phyloP scores from a whole-genome alignment of 2,888 invertebrate species.

The Venustoraphidia nigricollis region DNA sequence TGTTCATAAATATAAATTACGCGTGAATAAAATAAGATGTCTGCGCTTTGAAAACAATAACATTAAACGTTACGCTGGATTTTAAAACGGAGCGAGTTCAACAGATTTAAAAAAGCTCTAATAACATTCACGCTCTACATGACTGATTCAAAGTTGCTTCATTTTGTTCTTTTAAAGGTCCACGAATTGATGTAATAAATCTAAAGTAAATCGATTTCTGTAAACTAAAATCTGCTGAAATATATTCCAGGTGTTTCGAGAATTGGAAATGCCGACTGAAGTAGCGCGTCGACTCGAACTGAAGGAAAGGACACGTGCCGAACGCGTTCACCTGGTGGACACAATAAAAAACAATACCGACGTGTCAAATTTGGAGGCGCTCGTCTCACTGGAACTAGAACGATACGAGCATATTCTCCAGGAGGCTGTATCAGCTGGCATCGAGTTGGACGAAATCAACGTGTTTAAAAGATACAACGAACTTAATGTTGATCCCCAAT shows the following conservation, averaged over 20 bases:
- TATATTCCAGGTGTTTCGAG: slow-evolving; percentile 50
- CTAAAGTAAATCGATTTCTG: no score
- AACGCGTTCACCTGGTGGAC: slow-evolving; percentile 41
- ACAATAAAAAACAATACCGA: slow-evolving; percentile 43
- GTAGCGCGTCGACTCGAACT: slow-evolving; percentile 39
- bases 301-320: slow-evolving; percentile 26
- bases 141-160: no score
- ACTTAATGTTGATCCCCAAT: slow-evolving; percentile 27
- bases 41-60: no score
- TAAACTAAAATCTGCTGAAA: no score
- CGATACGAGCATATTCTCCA: slow-evolving; percentile 47
- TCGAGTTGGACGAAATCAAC: slow-evolving; percentile 25
- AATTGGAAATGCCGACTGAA: slow-evolving; percentile 65
- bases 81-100: no score
- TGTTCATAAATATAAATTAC: no score
- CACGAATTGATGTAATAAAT: no score
- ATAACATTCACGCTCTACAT: no score
- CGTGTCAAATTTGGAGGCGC: slow-evolving; percentile 35
- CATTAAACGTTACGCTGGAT: no score
- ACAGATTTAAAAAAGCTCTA: no score
- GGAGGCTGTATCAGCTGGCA: slow-evolving; percentile 54
- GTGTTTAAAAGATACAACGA: slow-evolving; percentile 15
- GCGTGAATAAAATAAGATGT: no score
- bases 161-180: no score
- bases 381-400: slow-evolving; percentile 36